Conservation (phyloP, 2,113 vertebrate species). For the Mormoops blainvillei region DNA sequence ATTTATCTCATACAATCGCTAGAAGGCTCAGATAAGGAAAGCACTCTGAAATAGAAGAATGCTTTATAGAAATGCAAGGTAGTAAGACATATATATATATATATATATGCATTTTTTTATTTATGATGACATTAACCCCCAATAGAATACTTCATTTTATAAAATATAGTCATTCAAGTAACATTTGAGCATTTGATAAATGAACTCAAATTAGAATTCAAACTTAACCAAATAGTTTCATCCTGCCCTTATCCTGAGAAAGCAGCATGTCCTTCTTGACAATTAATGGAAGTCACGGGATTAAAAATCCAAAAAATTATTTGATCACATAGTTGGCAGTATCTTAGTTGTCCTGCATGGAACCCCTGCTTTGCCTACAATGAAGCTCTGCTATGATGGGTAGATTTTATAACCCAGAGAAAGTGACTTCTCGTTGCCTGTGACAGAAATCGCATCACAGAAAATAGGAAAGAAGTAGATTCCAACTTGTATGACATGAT, state of each 20-base stretch:
- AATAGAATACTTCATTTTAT: background rate
- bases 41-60: constrained; percentile 2
- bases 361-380: background rate
- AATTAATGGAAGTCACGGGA: background rate
- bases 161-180: constrained; percentile 23
- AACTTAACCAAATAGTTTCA: background rate
- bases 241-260: background rate
- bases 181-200: background rate
- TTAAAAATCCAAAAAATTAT: constrained; percentile 3
- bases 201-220: constrained; percentile 21
- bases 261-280: background rate
- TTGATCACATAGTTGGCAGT: background rate
- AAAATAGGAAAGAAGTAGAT: background rate
- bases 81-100: background rate
- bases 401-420: background rate
- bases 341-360: background rate
- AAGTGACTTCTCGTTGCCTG: background rate
- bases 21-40: background rate
- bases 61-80: background rate
- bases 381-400: background rate
- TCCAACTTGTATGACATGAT: background rate
- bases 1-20: background rate
- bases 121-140: background rate
- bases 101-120: background rate
- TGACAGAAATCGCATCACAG: background rate